These are phyloP conservation scores for Hemistola chrysoprasaria DNA, from an alignment of 2,888 invertebrate species.

Conservation along the genomic window DNA sequence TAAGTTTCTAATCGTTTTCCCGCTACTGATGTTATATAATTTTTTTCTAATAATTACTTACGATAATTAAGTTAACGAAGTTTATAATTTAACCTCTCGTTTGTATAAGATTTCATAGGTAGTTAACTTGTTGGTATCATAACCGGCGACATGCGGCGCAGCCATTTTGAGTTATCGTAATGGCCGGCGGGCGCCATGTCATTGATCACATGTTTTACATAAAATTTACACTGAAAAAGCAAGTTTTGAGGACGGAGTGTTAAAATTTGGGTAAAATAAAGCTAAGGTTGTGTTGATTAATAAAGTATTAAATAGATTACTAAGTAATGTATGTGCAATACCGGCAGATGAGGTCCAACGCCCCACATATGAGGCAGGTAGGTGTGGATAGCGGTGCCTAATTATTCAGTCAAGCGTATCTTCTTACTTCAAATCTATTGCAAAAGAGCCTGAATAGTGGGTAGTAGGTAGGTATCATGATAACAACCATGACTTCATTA, in stretches of 20 bases:
- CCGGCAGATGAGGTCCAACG: slow-evolving; percentile 26
- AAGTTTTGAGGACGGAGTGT: neutral
- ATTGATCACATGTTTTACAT: slow-evolving; percentile 52
- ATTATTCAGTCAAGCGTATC: slow-evolving; percentile 4
- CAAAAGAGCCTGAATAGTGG: too few species aligned
- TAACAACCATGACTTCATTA: too few species aligned
- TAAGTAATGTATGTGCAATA: slow-evolving; percentile 19
- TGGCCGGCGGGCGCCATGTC: slow-evolving; percentile 74
- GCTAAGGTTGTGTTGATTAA: slow-evolving; percentile 31
- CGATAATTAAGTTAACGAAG: too few species aligned
- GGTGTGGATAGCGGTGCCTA: slow-evolving; percentile 11
- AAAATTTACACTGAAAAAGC: neutral
- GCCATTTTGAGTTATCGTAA: slow-evolving; percentile 64
- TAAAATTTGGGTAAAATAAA: neutral
- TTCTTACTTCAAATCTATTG: neutral
- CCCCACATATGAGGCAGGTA: slow-evolving; percentile 24
- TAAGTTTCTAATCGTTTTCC: too few species aligned
- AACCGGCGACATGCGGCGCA: slow-evolving; percentile 64
- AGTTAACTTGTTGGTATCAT: neutral
- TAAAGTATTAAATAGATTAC: slow-evolving; percentile 40
- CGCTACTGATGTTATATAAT: too few species aligned
- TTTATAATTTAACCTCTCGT: too few species aligned
- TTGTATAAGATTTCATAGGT: too few species aligned
- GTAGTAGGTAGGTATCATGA: too few species aligned
- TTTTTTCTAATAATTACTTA: too few species aligned